phyloP scores from a whole-genome alignment of 2,797 vertebrate species.

The Chelon labrosus region DNA sequence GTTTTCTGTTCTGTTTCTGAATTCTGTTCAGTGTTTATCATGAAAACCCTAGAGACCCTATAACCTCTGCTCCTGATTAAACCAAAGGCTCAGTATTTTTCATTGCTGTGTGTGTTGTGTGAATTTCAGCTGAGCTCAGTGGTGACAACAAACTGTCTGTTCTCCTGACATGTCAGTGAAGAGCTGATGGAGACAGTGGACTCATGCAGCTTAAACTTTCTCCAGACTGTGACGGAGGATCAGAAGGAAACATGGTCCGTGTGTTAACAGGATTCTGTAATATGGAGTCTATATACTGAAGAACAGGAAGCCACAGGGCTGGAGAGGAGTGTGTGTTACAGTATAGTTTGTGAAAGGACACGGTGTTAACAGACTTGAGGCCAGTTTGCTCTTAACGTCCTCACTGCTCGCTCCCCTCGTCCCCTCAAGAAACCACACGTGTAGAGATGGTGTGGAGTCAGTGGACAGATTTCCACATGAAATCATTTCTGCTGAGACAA shows the following conservation, averaged over 20 bases:
- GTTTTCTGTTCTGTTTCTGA: too few relatives aligned
- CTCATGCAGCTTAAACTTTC: conserved; percentile 12
- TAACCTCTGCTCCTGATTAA: background rate
- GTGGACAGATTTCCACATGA: background rate
- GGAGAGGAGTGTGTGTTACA: background rate
- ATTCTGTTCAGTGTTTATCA: too few relatives aligned
- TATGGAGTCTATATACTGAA: background rate
- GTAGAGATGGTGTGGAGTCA: background rate
- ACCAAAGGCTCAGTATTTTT: background rate
- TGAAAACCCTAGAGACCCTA: too few relatives aligned
- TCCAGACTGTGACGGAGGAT: conserved; percentile 4
- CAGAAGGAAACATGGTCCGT: background rate
- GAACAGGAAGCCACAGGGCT: background rate
- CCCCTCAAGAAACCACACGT: background rate
- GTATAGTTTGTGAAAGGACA: background rate
- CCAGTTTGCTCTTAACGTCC: background rate
- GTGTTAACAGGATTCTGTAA: background rate
- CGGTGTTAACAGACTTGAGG: background rate
- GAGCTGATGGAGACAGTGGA: conserved; percentile 11
- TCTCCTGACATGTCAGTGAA: conserved; percentile 11
- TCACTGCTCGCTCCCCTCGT: background rate
- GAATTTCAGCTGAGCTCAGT: background rate
- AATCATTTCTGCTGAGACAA: background rate
- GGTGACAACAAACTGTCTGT: conserved; percentile 11
- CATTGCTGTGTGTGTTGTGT: background rate